phyloP scores from a whole-genome alignment of 1,140 invertebrate species.

The Temnothorax curvispinosus region DNA sequence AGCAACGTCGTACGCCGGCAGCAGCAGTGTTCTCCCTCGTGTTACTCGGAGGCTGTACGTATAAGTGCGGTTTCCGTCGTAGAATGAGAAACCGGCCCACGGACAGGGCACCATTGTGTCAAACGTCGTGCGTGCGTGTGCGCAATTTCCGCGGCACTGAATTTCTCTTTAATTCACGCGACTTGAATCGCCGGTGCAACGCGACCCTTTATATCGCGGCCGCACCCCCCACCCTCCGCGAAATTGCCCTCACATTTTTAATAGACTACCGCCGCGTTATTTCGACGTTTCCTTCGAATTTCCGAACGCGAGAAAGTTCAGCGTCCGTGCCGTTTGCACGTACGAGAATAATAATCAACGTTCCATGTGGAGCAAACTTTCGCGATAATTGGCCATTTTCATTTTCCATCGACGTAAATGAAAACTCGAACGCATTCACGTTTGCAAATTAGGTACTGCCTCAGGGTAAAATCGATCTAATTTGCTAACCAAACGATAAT shows the following conservation, averaged over 20 bases:
- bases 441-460: conserved; percentile 3
- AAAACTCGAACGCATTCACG: not conserved
- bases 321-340: not conserved
- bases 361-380: conserved; percentile 12
- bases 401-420: conserved; percentile 27
- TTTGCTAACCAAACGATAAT: conserved; percentile 23
- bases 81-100: conserved; percentile 41
- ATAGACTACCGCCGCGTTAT: conserved; percentile 5
- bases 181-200: not conserved
- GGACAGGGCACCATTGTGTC: conserved; percentile 34
- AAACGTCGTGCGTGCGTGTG: conserved; percentile 38
- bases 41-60: conserved; percentile 36
- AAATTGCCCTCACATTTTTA: conserved; percentile 50
- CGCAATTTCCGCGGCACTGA: conserved; percentile 42
- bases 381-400: conserved; percentile 45
- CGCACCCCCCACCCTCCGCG: not conserved
- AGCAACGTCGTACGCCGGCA: conserved; percentile 44
- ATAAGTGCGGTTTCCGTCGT: conserved; percentile 54
- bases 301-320: not conserved
- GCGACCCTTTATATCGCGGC: not conserved
- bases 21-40: not conserved
- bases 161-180: conserved; percentile 48
- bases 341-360: conserved; percentile 29
- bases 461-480: conserved; percentile 19
- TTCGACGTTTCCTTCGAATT: conserved; percentile 32